Base-by-base conservation (phyloP, 2,797 vertebrate species). In the Neomorphus geoffroyi region DNA sequence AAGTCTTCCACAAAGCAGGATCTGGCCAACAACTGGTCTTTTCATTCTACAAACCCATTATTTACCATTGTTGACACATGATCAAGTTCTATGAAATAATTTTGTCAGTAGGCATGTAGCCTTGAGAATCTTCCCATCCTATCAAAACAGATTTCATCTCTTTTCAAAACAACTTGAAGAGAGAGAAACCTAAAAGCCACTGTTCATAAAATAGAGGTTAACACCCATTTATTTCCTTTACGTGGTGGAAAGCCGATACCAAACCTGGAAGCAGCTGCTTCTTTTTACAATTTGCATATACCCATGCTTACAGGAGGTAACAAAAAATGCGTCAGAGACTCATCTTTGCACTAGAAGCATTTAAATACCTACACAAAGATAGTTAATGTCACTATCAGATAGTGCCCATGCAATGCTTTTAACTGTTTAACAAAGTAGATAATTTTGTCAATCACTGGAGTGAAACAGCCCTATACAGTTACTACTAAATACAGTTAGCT, bases 221-320 rank as follows among this genome's bases (percentile, higher is more conserved):
- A 95, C 96, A 97, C 96, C 94, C 94, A 93, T 95, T 92, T 84
- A 82, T 84, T 97, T 97, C 97, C 97, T 96, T 95, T 80, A 27
- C 93, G 72, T 7, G 74, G 80, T 83, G n/a, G 51, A 95, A 87
- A 96, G 75, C 13, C 14, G 64, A 92, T 79, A 94, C 54, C 41
- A 66, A 92, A 91, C 23, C n/a, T 78, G 90, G 87, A 95, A 95
- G 57, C 82, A 91, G 85, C 73, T 91, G 4, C 87, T 93, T 79
- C 83, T 89, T 95, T 93, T 77, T 78, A 80, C 32, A 39, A 81
- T 88, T 91, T 93, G 88, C 77, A 92, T 87, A 75, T 50, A 56
- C 18, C 37, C 54, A 23, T n/a, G 61, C 72, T 91, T 92, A 79
- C 48, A 77, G 56, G 3, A 60, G 48, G 21, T 58, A 83, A 71